Conservation (phyloP, 2,888 invertebrate species). For the Mesochorus sp. region DNA sequence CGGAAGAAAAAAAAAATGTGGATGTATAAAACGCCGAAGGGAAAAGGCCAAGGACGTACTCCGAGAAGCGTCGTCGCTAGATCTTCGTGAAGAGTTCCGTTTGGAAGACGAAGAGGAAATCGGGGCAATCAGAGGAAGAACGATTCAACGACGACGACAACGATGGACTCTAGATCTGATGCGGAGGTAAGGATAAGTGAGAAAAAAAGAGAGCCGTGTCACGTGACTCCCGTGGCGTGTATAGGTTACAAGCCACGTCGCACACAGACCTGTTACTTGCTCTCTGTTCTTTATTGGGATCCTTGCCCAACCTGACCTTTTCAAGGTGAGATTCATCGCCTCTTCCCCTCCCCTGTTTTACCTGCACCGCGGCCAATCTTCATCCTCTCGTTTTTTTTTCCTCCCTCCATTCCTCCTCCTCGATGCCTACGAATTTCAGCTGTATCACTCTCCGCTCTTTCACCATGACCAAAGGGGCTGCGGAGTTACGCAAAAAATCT, state of each 20-base stretch:
- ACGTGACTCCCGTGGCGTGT: conserved; percentile 66
- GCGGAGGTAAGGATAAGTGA: conserved; percentile 42
- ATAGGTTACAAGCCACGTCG: conserved; percentile 3
- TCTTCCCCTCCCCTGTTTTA: conserved; percentile 75
- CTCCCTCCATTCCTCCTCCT: conserved; percentile 5
- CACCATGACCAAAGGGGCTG: conserved; percentile 29
- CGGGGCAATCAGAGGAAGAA: not conserved
- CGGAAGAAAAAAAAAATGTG: not conserved
- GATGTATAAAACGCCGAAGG: not conserved
- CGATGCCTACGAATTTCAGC: conserved; percentile 5
- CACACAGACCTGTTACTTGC: conserved; percentile 31
- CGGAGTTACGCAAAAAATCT: conserved; percentile 35
- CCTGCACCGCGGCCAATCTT: conserved; percentile 69
- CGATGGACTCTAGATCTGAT: conserved; percentile 4
- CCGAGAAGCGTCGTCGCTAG: not conserved
- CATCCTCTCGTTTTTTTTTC: not conserved
- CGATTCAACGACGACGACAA: conserved; percentile 40
- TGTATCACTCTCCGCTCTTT: conserved; percentile 15
- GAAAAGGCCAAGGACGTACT: not conserved
- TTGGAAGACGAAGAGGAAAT: not conserved
- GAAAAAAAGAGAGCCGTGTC: conserved; percentile 58
- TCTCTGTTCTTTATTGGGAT: conserved; percentile 74
- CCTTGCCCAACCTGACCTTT: conserved; percentile 77
- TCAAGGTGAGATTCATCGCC: conserved; percentile 78
- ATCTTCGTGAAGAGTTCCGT: not conserved